Base-by-base conservation (phyloP, 2,113 vertebrate species). In the Actinemys pallida region DNA sequence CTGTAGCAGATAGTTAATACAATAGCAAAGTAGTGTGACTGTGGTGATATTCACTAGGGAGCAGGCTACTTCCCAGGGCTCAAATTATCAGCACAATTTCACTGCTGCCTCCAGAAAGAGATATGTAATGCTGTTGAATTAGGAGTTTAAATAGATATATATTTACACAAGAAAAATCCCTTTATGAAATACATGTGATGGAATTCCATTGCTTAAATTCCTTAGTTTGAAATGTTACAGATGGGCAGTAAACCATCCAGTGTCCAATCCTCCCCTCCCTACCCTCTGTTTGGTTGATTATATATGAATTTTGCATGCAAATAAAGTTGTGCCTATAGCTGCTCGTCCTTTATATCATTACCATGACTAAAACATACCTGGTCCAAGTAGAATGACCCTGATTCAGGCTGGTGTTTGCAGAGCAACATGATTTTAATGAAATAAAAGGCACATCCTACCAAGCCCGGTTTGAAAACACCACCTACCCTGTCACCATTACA, bases 401-500 rank as follows among this genome's bases (percentile, higher is more conserved):
- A 95, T 96, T 97, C 95, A 92, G 93, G 90, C 95, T 93, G 85
- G 93, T 59, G 97, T 95, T 93, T 97, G 94, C 96, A 97, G 91
- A 96, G 69, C 91, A 98, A 97, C 96, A 92, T 92, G 95, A 91
- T 91, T 98, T 95, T 97, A 97, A 96, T 96, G 93, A 98, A 98
- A 98, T 98, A 98, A 98, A 98, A 98, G 94, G 90, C 95, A 93
- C 88, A 95, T 98, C 97, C 96, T 97, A 95, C 97, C 95, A 98
- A 97, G 97, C 95, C 97, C 95, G 97, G 96, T 97, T 93, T 97
- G 98, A 98, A 94, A 98, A 98, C 97, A 98, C 98, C 97, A 98
- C 93, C 97, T 97, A 92, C 95, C 97, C 97, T 96, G 92, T 98
- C 97, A 97, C 98, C 98, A 97, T 98, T 98, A 98, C 97, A 98